phyloP scores from a whole-genome alignment of 2,113 vertebrate genomes.

The Sprattus sprattus region DNA sequence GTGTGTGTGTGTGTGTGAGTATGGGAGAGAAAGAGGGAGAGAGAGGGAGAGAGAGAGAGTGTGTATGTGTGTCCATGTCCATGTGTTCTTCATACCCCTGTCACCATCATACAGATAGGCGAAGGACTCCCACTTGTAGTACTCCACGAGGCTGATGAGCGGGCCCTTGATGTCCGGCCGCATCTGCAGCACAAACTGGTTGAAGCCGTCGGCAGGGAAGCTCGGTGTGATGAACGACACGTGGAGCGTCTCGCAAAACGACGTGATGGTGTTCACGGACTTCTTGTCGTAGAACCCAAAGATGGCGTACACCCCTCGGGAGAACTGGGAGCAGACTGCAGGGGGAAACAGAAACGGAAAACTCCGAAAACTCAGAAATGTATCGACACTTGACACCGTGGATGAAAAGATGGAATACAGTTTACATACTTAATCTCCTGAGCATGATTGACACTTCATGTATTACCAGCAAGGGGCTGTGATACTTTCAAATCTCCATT shows the following conservation, averaged over 20 bases:
- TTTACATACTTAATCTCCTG: too few species aligned
- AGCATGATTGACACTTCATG: too few species aligned
- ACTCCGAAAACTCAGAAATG: background rate
- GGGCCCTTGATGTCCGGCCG: conserved; percentile 95
- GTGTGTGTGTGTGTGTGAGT: conserved; percentile 17
- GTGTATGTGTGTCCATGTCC: background rate
- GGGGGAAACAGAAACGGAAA: background rate
- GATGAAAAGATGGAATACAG: too few species aligned
- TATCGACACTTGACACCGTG: background rate
- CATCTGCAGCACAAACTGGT: conserved; percentile 97
- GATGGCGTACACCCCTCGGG: conserved; percentile 95
- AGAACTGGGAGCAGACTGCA: conserved; percentile 97
- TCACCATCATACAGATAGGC: conserved; percentile 97
- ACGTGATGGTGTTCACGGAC: conserved; percentile 98
- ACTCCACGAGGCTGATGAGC: conserved; percentile 93
- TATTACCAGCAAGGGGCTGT: too few species aligned
- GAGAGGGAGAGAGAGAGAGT: background rate
- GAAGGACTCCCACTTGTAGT: conserved; percentile 97
- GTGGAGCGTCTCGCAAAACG: conserved; percentile 94
- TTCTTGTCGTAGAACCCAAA: conserved; percentile 99
- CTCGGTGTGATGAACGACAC: conserved; percentile 98
- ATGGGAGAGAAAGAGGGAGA: background rate
- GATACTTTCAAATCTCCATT: too few species aligned
- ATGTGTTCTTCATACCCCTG: conserved; percentile 76
- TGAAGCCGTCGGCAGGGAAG: conserved; percentile 93